A percentile compares a stretch with the other conserved stretches of the same genome.
phyloP scores from a whole-genome alignment of 2,888 invertebrate genomes.

The Sphaerophoria rueppellii region DNA sequence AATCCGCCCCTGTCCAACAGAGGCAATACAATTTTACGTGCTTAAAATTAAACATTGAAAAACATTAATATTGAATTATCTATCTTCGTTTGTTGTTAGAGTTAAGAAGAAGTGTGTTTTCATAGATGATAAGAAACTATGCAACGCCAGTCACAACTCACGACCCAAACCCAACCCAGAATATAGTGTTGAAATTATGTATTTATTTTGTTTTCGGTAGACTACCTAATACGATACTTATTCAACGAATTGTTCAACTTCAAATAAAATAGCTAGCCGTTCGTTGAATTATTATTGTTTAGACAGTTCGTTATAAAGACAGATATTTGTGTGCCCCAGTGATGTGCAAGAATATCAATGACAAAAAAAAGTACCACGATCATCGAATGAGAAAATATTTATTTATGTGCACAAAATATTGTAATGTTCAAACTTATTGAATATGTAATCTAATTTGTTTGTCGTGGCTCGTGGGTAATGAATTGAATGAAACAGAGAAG shows the following conservation, averaged over 20 bases:
- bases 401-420: slow-evolving; percentile 21
- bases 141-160: slow-evolving; percentile 4
- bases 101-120: slow-evolving; percentile 18
- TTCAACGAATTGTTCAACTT: neutral
- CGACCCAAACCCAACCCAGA: slow-evolving; percentile 23
- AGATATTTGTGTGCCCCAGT: neutral
- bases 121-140: slow-evolving; percentile 34
- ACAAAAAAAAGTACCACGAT: slow-evolving; percentile 14
- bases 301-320: neutral
- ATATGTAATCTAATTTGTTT: slow-evolving; percentile 41
- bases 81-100: slow-evolving; percentile 40
- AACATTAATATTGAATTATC: slow-evolving; percentile 51
- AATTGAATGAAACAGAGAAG: neutral
- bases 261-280: neutral
- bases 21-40: slow-evolving; percentile 34
- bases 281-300: neutral
- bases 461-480: neutral
- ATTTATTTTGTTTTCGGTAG: slow-evolving; percentile 20
- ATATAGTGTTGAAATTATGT: slow-evolving; percentile 32
- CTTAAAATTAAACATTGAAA: slow-evolving; percentile 38
- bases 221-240: slow-evolving; percentile 32
- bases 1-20: slow-evolving; percentile 6
- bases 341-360: slow-evolving; percentile 21
- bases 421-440: slow-evolving; percentile 26
- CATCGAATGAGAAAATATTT: slow-evolving; percentile 19